Evolutionary conservation across 2,113 vertebrate genomes (phyloP).

Genomic region (Rostratula benghalensis): DNA sequence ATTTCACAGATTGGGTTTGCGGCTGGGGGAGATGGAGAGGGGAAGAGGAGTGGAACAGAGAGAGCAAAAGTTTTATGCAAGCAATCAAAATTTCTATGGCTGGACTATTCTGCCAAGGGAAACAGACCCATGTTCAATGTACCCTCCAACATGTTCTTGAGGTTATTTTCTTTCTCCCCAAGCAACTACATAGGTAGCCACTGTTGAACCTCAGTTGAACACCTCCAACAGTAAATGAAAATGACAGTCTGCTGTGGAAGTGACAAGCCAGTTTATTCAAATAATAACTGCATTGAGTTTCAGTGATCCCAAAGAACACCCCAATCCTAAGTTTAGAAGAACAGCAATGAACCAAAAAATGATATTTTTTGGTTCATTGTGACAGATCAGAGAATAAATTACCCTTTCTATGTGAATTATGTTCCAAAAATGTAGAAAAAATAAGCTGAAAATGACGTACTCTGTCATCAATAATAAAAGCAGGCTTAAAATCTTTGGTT

Average conservation of each 20-base stretch:
- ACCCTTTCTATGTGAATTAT: slow-evolving; percentile 16
- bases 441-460: slow-evolving; percentile 8
- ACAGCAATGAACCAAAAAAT: slow-evolving; percentile 11
- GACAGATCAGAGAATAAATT: slow-evolving; percentile 49
- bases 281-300: slow-evolving; percentile 5
- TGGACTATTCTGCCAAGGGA: not conserved
- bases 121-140: not conserved
- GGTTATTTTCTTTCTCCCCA: not conserved
- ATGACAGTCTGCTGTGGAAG: slow-evolving; percentile 6
- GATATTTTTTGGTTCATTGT: not conserved
- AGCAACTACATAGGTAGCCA: not conserved
- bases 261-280: slow-evolving; percentile 41
- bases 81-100: not conserved
- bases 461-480: slow-evolving; percentile 44
- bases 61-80: not conserved
- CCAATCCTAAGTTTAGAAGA: slow-evolving; percentile 44
- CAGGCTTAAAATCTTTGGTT: slow-evolving; percentile 12
- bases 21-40: not conserved
- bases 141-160: not conserved
- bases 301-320: not conserved
- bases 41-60: not conserved
- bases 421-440: slow-evolving; percentile 1
- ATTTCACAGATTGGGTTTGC: not conserved
- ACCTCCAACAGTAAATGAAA: not conserved
- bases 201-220: not conserved